Conservation (phyloP, 64 coral and sea anemone species). For the Exaiptasia diaphana region DNA sequence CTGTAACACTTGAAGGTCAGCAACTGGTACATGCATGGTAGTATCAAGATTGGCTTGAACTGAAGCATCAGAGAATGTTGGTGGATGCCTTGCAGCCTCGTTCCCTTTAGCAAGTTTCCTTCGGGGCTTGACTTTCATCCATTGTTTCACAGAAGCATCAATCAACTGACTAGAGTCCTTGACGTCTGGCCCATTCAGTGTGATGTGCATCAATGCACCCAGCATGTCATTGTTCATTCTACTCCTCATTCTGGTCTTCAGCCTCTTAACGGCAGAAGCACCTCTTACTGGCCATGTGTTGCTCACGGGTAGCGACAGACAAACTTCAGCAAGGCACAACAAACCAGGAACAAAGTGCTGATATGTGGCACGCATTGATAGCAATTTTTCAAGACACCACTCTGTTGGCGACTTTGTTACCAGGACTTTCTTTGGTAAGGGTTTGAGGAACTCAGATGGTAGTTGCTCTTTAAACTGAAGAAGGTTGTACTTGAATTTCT, state of each 20-base stretch:
- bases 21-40: too few species aligned
- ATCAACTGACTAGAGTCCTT: neutral
- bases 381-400: slow-evolving; percentile 9
- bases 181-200: slow-evolving; percentile 29
- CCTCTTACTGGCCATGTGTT: slow-evolving; percentile 20
- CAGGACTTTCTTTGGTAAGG: slow-evolving; percentile 16
- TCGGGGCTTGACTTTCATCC: slow-evolving; percentile 20
- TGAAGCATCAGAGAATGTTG: slow-evolving; percentile 32
- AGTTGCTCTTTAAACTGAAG: slow-evolving; percentile 35
- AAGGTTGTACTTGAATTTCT: slow-evolving; percentile 31
- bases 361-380: neutral
- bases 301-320: slow-evolving; percentile 34
- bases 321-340: slow-evolving; percentile 19
- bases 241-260: slow-evolving; percentile 7
- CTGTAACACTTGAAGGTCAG: neutral
- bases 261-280: slow-evolving; percentile 27
- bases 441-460: slow-evolving; percentile 12
- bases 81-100: slow-evolving; percentile 4
- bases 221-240: slow-evolving; percentile 14
- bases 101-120: slow-evolving; percentile 18
- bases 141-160: slow-evolving; percentile 22
- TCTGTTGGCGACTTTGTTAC: neutral
- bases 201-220: slow-evolving; percentile 30
- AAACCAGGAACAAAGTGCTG: slow-evolving; percentile 14
- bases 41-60: neutral